Evolutionary conservation across 2,888 invertebrate genomes (phyloP).

Genomic region (Melanargia galathea): DNA sequence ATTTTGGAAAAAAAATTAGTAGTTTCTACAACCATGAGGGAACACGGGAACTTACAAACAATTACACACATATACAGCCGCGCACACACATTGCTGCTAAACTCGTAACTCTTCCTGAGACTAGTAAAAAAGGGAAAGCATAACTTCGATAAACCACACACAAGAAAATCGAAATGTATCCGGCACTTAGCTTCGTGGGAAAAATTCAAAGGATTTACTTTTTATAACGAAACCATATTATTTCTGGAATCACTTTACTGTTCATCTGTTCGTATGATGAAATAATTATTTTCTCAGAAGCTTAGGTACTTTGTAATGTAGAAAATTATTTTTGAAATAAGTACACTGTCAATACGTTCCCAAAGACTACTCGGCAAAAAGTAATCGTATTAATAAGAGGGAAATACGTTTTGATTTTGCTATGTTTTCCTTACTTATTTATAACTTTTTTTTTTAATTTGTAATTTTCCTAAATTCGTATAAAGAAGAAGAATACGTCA

Average conservation of each 20-base stretch:
- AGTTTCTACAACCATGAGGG: neutral
- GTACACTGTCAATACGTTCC: neutral
- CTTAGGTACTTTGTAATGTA: neutral
- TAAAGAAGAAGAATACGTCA: no score
- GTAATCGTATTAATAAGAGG: no score
- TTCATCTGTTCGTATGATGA: neutral
- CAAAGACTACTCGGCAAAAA: no score
- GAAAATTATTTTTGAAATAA: neutral
- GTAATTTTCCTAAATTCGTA: no score
- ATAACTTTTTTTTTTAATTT: no score
- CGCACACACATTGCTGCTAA: neutral
- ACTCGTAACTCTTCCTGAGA: neutral
- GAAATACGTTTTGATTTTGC: no score
- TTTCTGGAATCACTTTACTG: slow-evolving; percentile 1
- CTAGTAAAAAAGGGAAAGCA: neutral
- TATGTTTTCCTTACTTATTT: no score
- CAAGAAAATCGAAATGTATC: slow-evolving; percentile 22
- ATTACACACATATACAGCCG: no score
- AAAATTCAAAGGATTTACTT: slow-evolving; percentile 13
- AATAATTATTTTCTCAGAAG: neutral
- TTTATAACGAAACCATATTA: slow-evolving; percentile 4
- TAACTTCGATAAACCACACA: neutral
- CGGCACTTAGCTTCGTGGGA: slow-evolving; percentile 17
- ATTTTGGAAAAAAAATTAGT: no score
- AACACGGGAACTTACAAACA: neutral